phyloP scores from a whole-genome alignment of 2,113 vertebrate species.

The Oceanites oceanicus region DNA sequence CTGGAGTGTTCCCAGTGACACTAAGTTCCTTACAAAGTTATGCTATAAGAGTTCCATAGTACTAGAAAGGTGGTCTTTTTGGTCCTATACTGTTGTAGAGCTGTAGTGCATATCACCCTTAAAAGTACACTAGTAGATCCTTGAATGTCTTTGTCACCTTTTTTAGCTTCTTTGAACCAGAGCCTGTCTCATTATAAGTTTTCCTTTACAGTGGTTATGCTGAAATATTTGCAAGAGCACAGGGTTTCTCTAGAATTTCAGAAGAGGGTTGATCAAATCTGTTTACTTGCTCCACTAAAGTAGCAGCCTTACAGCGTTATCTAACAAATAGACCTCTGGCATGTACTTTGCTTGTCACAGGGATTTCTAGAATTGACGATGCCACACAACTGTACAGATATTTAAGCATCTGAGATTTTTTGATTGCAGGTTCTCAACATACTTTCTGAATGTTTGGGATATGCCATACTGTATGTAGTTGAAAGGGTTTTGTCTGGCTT shows the following conservation, averaged over 20 bases:
- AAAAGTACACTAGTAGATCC: background rate
- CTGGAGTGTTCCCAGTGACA: background rate
- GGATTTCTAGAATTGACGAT: background rate
- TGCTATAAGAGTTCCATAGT: fast-evolving
- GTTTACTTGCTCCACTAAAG: background rate
- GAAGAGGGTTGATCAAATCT: background rate
- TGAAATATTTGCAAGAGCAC: background rate
- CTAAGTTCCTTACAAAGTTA: background rate
- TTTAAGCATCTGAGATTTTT: background rate
- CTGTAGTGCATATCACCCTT: background rate
- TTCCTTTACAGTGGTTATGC: background rate
- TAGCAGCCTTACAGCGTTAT: background rate
- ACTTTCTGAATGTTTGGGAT: background rate
- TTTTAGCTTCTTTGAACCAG: background rate
- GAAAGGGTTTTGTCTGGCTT: background rate
- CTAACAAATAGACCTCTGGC: background rate
- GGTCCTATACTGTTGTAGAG: background rate
- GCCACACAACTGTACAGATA: background rate
- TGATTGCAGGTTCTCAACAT: background rate
- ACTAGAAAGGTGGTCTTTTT: background rate
- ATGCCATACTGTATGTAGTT: background rate
- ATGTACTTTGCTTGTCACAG: background rate
- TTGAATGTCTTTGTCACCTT: background rate
- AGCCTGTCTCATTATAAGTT: fast-evolving
- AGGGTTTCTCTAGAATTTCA: background rate